phyloP scores from a whole-genome alignment of 2,888 invertebrate genomes.

The Amitus sp. region DNA sequence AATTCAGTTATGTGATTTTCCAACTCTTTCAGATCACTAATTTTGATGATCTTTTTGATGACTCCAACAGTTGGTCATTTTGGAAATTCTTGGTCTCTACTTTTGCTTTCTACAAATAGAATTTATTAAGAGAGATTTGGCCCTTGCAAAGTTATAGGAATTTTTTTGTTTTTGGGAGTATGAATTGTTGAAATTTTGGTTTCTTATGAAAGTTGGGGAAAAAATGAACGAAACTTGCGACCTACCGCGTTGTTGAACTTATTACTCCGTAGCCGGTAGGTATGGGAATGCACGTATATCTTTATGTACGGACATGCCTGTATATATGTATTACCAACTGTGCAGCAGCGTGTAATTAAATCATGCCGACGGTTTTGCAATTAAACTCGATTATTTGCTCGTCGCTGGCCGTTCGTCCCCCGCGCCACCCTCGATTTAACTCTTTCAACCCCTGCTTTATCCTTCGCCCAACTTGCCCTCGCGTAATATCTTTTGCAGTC shows the following conservation, averaged over 20 bases:
- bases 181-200: constrained; percentile 15
- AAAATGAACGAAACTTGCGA: constrained; percentile 38
- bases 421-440: constrained; percentile 56
- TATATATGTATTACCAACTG: constrained; percentile 41
- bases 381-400: constrained; percentile 66
- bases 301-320: constrained; percentile 3
- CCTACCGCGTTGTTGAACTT: constrained; percentile 46
- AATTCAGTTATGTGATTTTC: too few species aligned
- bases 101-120: too few species aligned
- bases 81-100: too few species aligned
- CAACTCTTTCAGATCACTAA: too few species aligned
- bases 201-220: constrained; percentile 39
- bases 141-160: too few species aligned
- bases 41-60: too few species aligned
- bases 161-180: too few species aligned
- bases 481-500: constrained; percentile 51
- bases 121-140: too few species aligned
- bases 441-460: constrained; percentile 53
- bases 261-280: constrained; percentile 47
- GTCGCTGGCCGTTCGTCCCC: constrained; percentile 50
- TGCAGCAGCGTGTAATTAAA: constrained; percentile 62
- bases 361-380: constrained; percentile 66
- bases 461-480: constrained; percentile 41
- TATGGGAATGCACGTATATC: constrained; percentile 26
- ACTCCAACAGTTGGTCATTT: too few species aligned